A percentile compares a stretch with the other conserved stretches of the same genome.
Conservation (phyloP, 2,888 invertebrate genomes). For the Eupithecia exiguata region DNA sequence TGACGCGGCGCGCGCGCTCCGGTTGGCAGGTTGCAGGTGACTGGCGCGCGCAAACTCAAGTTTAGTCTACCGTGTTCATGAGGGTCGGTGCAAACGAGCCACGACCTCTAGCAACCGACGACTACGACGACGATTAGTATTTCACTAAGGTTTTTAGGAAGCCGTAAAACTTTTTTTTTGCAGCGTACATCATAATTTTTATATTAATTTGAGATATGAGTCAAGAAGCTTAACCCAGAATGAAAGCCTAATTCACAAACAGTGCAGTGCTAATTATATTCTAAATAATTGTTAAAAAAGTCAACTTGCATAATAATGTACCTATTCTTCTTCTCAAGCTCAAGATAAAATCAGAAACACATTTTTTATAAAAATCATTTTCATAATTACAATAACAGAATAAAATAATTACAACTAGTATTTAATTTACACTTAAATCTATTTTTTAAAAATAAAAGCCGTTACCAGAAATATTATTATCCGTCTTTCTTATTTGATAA, state of each 20-base stretch:
- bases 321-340: no score
- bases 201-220: not conserved
- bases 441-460: no score
- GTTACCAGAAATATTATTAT: no score
- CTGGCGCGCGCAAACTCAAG: conserved; percentile 59
- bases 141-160: no score
- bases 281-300: not conserved
- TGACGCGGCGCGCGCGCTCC: conserved; percentile 68
- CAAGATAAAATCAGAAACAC: no score
- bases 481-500: no score
- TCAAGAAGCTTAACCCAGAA: not conserved
- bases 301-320: not conserved
- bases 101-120: not conserved
- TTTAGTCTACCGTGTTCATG: conserved; percentile 17
- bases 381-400: no score
- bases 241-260: not conserved
- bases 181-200: not conserved
- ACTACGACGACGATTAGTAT: no score
- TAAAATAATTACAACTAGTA: no score
- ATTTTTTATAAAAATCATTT: no score
- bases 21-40: conserved; percentile 78
- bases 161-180: not conserved
- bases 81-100: conserved; percentile 7
- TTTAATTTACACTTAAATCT: no score
- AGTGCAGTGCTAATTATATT: not conserved